Evolutionary conservation across 2,113 vertebrate genomes (phyloP), one percentile per base, ranked within the genome.

Genomic region (Narcine bancroftii): DNA sequence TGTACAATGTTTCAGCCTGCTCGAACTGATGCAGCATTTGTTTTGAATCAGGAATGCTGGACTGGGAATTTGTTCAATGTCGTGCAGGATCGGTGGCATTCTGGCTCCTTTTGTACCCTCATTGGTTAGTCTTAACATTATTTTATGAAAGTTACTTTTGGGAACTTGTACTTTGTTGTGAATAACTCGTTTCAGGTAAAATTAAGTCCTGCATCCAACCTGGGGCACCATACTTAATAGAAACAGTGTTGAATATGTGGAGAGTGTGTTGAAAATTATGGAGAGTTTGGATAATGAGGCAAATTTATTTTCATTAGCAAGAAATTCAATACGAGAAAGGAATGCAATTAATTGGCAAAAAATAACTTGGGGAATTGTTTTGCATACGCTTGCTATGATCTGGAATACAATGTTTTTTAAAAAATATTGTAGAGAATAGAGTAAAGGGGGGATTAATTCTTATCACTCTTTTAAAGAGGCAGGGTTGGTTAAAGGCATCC

Each of bases 61-160:
- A n/a, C 92, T 98, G 92, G 97, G 97, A 47, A 95, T 98, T 36
- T 98, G 97, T 81, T 97, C 97, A 89, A 97, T 97, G 97, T 97
- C 97, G 33, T 97, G 97, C 95, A 96, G 97, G 95, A 94, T 97
- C 0, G 97, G 97, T 53, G 97, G 97, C 47, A 97, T 98, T 94
- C 95, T 98, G 15, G 97, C 97, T 42, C 97, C 97, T 0, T 97
- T 98, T 92, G 95, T 98, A 83, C 96, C 97, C 26, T 96, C 96
- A 6, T 94, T 97, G 97, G 97, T 97, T 94, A 95, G 95, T 93
- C 47, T 39, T 4, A 69, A 69, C 63, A 11, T 45, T 45, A 47
- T 11, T 53, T 53, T 1, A 53, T 29, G 65, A 11, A 63, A 17
- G 2, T 60, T 36, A 33, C 53, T n/a, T 39, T 87, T 87, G 81